Percentiles rank a stretch among this genome's conserved stretches.
Conservation (phyloP, 2,797 vertebrate species). For the Lophius americanus region DNA sequence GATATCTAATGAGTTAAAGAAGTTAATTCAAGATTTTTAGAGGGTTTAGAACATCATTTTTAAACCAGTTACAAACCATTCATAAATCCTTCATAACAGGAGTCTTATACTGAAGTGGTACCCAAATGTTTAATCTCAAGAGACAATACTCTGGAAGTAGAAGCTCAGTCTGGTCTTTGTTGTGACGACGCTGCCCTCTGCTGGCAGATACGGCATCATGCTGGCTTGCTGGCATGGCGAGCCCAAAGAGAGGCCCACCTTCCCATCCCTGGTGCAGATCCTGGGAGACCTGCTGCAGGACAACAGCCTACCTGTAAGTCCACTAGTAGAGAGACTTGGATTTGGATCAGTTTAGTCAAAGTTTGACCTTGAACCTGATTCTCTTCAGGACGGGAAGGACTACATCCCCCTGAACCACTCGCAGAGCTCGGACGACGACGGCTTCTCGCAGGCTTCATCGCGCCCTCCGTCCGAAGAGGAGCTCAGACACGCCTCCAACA, state of each 20-base stretch:
- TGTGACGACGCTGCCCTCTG: constrained; percentile 67
- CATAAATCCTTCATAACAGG: too few relatives aligned
- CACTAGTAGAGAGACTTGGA: not conserved
- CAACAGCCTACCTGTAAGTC: constrained; percentile 87
- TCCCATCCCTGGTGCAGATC: constrained; percentile 92
- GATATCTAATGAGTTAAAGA: too few relatives aligned
- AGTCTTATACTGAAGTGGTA: not conserved
- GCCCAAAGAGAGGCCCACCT: constrained; percentile 91
- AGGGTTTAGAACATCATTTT: too few relatives aligned
- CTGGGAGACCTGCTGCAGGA: constrained; percentile 94
- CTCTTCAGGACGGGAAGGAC: constrained; percentile 87
- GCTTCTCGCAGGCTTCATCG: constrained; percentile 91
- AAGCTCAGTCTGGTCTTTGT: not conserved
- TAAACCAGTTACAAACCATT: too few relatives aligned
- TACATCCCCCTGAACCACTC: constrained; percentile 86
- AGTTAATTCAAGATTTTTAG: too few relatives aligned
- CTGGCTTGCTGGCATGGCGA: constrained; percentile 97
- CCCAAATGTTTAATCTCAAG: not conserved
- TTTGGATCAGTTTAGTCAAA: not conserved
- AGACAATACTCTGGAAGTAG: not conserved
- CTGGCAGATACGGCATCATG: constrained; percentile 94
- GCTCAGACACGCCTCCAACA: constrained; percentile 86
- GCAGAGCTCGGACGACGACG: constrained; percentile 94
- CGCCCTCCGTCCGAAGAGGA: constrained; percentile 88
- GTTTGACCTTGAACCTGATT: not conserved